Evolutionary conservation across 2,797 vertebrate species (phyloP).

Genomic region (Sebastes reedi): DNA sequence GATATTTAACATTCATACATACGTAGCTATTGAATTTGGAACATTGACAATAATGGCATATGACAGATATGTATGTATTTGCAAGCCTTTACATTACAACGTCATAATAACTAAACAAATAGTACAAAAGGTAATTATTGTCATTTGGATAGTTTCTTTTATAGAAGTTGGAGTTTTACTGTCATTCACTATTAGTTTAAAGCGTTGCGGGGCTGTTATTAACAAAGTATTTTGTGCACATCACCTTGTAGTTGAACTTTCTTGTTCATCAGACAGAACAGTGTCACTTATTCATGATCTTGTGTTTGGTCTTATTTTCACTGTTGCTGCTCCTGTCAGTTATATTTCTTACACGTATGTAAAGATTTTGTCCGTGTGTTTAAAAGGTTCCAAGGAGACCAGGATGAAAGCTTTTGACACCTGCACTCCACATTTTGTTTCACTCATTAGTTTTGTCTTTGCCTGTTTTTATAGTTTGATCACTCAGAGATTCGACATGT

Average conservation of each 20-base stretch:
- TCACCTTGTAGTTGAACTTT: too few species aligned
- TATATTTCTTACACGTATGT: too few species aligned
- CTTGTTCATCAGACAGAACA: conserved; percentile 8
- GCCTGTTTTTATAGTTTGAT: conserved; percentile 27
- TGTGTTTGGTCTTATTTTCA: conserved; percentile 3
- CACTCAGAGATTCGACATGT: conserved; percentile 9
- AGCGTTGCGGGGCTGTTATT: too few species aligned
- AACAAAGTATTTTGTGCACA: too few species aligned
- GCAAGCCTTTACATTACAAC: too few species aligned
- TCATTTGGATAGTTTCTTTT: conserved; percentile 36
- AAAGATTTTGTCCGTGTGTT: too few species aligned
- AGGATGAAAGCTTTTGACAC: too few species aligned
- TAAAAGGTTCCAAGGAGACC: too few species aligned
- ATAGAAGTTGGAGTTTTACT: conserved; percentile 25
- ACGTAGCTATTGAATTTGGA: conserved; percentile 41
- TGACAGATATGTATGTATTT: conserved; percentile 35
- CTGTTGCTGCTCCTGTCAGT: too few species aligned
- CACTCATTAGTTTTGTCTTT: background rate
- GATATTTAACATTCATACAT: too few species aligned
- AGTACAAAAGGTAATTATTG: conserved; percentile 10
- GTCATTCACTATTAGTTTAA: background rate
- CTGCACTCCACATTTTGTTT: too few species aligned
- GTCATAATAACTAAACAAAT: conserved; percentile 11
- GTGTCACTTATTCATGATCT: conserved; percentile 30
- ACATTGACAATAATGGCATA: conserved; percentile 62